Evolutionary conservation across 2,797 vertebrate species (phyloP).

Genomic region (Acrossocheilus wenchowensis): DNA sequence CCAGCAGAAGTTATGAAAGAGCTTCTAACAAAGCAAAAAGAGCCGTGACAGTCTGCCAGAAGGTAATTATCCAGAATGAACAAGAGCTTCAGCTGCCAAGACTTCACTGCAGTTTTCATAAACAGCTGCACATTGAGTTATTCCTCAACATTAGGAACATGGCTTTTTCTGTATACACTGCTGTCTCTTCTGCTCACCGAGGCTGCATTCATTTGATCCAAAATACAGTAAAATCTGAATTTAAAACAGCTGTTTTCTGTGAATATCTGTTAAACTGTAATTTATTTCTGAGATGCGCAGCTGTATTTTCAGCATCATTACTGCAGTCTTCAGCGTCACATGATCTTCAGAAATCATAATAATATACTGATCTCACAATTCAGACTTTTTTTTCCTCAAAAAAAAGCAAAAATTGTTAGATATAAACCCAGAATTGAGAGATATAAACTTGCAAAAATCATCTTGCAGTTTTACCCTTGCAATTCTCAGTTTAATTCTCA

Average conservation of each 20-base stretch:
- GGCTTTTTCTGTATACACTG: background rate
- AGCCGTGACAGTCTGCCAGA: background rate
- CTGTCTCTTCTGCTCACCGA: background rate
- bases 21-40: background rate
- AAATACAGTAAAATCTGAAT: too few species aligned
- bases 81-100: background rate
- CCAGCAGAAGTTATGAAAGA: conserved; percentile 9
- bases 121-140: background rate
- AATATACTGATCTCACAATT: background rate
- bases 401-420: too few species aligned
- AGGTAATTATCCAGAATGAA: background rate
- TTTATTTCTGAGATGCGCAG: too few species aligned
- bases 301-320: background rate
- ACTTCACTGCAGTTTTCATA: background rate
- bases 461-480: too few species aligned
- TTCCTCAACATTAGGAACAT: background rate
- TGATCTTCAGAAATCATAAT: background rate
- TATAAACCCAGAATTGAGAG: background rate
- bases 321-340: background rate
- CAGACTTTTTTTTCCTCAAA: background rate
- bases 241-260: too few species aligned
- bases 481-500: background rate
- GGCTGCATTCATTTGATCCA: background rate
- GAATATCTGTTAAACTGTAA: too few species aligned
- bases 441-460: background rate